These are phyloP conservation scores for Toxostoma redivivum DNA, from an alignment of 2,113 vertebrate species.

Conservation along the genomic window DNA sequence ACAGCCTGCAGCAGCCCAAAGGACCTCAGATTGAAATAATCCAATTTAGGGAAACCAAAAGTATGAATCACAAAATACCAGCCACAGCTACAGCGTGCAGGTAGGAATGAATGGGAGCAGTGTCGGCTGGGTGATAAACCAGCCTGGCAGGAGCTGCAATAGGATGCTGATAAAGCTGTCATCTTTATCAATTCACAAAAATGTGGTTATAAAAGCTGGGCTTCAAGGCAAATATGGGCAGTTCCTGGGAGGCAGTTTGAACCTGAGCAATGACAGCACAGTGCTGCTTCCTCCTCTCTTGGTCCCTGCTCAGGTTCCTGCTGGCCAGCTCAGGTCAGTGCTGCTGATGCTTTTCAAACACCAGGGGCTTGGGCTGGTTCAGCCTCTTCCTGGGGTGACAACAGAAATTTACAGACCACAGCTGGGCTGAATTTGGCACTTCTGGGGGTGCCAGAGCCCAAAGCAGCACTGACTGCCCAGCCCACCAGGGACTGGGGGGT, in stretches of 20 bases:
- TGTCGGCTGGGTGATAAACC: background rate
- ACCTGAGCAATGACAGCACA: background rate
- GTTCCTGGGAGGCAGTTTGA: background rate
- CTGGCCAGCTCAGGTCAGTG: background rate
- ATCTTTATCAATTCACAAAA: background rate
- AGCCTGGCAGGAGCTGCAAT: background rate
- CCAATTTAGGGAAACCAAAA: background rate
- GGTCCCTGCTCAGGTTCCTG: background rate
- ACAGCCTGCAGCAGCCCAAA: background rate
- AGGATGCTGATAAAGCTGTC: background rate
- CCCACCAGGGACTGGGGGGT: background rate
- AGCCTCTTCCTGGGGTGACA: background rate
- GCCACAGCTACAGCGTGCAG: background rate
- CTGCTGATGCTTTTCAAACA: background rate
- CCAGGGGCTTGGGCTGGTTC: background rate
- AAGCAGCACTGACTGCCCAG: background rate
- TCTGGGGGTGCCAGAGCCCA: background rate
- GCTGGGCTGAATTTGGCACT: background rate
- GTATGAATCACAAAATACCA: background rate
- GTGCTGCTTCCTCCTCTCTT: background rate
- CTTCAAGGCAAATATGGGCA: background rate
- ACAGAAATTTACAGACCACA: background rate
- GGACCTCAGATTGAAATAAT: background rate
- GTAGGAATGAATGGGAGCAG: background rate
- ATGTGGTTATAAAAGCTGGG: background rate